These are phyloP conservation scores for Amphipoea oculea DNA, from an alignment of 2,888 invertebrate genomes.

Conservation along the genomic window DNA sequence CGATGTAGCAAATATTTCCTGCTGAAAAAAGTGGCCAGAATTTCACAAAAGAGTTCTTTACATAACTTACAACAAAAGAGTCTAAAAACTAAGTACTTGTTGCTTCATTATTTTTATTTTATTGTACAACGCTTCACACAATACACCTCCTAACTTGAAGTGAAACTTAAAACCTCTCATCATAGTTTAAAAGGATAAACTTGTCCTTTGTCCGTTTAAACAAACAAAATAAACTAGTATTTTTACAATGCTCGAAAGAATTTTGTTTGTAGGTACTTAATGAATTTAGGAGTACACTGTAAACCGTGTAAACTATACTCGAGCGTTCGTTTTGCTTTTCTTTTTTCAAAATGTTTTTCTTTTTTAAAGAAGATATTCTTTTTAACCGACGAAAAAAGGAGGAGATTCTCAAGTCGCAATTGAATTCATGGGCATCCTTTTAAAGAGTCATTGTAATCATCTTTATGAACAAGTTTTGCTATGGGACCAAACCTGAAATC, in stretches of 20 bases:
- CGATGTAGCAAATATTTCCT: not conserved
- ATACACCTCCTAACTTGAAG: constrained; percentile 38
- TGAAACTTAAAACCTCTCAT: constrained; percentile 49
- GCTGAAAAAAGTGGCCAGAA: not conserved
- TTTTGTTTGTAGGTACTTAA: constrained; percentile 34
- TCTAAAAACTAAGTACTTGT: not conserved
- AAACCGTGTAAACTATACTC: constrained; percentile 31
- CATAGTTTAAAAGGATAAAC: constrained; percentile 43
- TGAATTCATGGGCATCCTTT: no score
- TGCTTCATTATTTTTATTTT: constrained; percentile 28
- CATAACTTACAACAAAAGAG: not conserved
- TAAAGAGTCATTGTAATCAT: no score
- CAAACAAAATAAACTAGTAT: constrained; percentile 46
- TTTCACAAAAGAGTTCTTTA: not conserved
- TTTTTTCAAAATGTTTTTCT: constrained; percentile 9
- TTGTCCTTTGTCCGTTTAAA: constrained; percentile 36
- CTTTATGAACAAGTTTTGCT: no score
- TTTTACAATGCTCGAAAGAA: constrained; percentile 50
- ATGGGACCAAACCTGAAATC: no score
- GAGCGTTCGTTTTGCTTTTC: constrained; percentile 1
- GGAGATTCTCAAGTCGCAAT: not conserved
- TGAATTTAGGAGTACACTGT: constrained; percentile 47
- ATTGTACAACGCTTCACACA: constrained; percentile 24
- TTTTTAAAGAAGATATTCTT: constrained; percentile 13
- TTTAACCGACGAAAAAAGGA: not conserved